Evolutionary conservation across 2,797 vertebrate species (phyloP), one percentile per base, ranked within the genome.

Genomic region (Phataginus tetradactyla): DNA sequence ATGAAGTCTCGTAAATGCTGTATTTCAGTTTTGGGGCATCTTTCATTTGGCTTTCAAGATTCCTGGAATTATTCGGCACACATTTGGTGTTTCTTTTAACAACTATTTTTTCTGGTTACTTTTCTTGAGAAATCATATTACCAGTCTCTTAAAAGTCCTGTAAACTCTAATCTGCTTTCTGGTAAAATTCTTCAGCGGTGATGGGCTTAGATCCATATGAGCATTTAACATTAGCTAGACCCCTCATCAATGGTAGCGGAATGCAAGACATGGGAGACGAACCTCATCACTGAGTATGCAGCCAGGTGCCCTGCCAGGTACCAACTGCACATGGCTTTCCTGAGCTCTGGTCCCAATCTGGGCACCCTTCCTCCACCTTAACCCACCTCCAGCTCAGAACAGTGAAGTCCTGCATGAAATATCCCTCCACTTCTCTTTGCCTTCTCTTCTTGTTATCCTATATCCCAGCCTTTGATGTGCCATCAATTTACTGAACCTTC

Each of bases 21-120:
- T 20, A 85, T 55, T 96, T 97, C 96, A 90, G 88, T 96, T 95
- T 74, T 29, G 78, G 83, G 78, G 83, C 2, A 49, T 8, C 21
- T 89, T 0, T 71, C 9, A 75, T 79, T 96, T 77, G 57, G 59
- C 57, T 21, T 14, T 29, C 25, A 3, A 27, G 14, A 96, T 98
- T 98, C 79, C 86, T 96, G 87, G 63, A 80, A 97, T 95, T 91
- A 64, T 83, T 90, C 23, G 45, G 45, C 97, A 7, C 18, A 88
- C 80, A 93, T 91, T 71, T 8, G 5, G 5, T 23, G 92, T 97
- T 97, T 95, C 87, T 79, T 69, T 97, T 87, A 90, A 51, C 23
- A 59, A 94, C 85, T 91, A 5, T 7, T 81, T 92, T 92, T 95
- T 96, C 83, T 86, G 21, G 17, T 87, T 77, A 45, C 83, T 98